Percentiles rank a stretch among this genome's conserved stretches.
Evolutionary conservation across 53 echinoderm and acorn worm species (phyloP).

Genomic region (Paracentrotus lividus): DNA sequence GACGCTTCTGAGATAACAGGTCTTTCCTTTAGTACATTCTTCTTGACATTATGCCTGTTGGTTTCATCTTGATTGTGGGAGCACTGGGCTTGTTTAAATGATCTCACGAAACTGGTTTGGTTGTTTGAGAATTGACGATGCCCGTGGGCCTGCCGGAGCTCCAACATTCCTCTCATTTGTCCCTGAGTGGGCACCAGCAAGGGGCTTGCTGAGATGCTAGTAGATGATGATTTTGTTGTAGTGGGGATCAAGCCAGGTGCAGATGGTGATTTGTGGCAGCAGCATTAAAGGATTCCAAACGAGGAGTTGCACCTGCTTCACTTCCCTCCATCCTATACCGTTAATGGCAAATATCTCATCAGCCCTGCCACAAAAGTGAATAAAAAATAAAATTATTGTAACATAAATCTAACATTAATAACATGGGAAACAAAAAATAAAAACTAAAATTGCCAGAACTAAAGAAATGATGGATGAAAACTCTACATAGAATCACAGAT

Average conservation of each 20-base stretch:
- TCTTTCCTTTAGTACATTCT: slow-evolving; percentile 65
- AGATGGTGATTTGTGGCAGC: too few relatives aligned
- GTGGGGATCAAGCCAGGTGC: slow-evolving; percentile 1
- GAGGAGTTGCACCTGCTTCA: background rate
- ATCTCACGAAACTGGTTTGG: slow-evolving; percentile 62
- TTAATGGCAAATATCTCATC: slow-evolving; percentile 23
- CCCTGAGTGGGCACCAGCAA: background rate
- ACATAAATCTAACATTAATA: too few relatives aligned
- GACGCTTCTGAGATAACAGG: slow-evolving; percentile 69
- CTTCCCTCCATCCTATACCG: slow-evolving; percentile 50
- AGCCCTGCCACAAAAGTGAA: background rate
- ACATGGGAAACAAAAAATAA: too few relatives aligned
- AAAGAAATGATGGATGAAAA: too few relatives aligned
- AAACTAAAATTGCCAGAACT: too few relatives aligned
- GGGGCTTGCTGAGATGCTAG: background rate
- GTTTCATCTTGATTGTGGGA: slow-evolving; percentile 66
- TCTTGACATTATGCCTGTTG: slow-evolving; percentile 67
- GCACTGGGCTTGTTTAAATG: slow-evolving; percentile 59
- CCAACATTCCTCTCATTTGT: slow-evolving; percentile 34
- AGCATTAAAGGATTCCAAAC: background rate
- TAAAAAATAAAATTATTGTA: too few relatives aligned
- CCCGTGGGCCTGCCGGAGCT: slow-evolving; percentile 10
- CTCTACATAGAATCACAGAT: too few relatives aligned
- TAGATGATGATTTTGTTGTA: background rate
- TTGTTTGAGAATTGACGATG: slow-evolving; percentile 63